Base-by-base conservation (phyloP, 2,113 vertebrate genomes). In the Gila orcuttii region DNA sequence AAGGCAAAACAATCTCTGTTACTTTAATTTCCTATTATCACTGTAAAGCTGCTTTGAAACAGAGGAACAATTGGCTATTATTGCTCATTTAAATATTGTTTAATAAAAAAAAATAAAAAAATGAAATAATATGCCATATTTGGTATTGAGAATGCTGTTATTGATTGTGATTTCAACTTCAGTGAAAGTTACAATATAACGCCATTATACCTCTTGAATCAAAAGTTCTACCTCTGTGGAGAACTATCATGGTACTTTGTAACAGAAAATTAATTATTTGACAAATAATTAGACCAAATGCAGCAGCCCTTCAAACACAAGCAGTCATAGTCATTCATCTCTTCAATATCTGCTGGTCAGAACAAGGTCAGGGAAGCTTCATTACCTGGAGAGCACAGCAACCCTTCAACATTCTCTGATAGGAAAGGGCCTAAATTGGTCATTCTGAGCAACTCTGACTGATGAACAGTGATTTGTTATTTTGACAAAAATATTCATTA, bases 401-500 rank as follows among this genome's bases (percentile, higher is more conserved):
- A 68, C 42, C 62, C 42, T 82, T 82, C 79, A 68, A 45, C 11
- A 0, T 52, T 52, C 17, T 50, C 17, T 3, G 21, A 68, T 21
- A 82, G 62, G 36, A 69, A 23, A 69, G 60, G 28, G 21, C n/a
- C 42, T 68, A 82, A 69, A 82, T 52, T 68, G 79, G 62, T 25
- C 62, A 3, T 52, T 68, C 79, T 50, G 21, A 23, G 45, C 60
- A 68, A 68, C 19, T 82, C 62, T 69, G 62, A 82, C 17, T 82
- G 62, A 82, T 82, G 60, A 82, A 68, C 42, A 68, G 79, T 33
- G 79, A 81, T 81, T 81, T 66, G 79, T 81, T 81, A 81, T 66
- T 81, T 81, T 66, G 79, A 68, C 60, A 68, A 69, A 82, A 82
- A 82, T 82, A 82, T 82, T 82, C 62, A 82, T 82, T 82, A 82